Conservation (phyloP, 1,140 invertebrate species). For the Formica selysi region DNA sequence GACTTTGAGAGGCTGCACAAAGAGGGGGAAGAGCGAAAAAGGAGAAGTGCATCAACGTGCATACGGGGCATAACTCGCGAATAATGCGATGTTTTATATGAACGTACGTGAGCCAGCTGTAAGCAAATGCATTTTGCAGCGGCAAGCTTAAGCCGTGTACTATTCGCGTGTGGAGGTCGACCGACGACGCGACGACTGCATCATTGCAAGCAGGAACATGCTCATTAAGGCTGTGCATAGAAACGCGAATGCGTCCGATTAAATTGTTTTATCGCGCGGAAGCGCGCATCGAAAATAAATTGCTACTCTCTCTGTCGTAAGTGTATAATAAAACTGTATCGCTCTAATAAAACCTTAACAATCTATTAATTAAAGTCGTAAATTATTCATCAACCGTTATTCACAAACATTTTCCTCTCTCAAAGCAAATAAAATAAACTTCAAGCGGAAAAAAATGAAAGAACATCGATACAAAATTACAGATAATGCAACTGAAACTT, state of each 20-base stretch:
- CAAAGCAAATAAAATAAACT: neutral
- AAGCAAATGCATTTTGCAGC: conserved; percentile 74
- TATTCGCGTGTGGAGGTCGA: conserved; percentile 25
- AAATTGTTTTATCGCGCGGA: conserved; percentile 26
- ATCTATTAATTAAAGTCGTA: neutral
- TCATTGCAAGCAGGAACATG: conserved; percentile 50
- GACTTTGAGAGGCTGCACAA: conserved; percentile 68
- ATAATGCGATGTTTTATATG: conserved; percentile 75
- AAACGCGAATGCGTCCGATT: conserved; percentile 20
- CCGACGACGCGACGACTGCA: conserved; percentile 47
- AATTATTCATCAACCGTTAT: neutral
- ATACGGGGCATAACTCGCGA: conserved; percentile 73
- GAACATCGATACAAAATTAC: neutral
- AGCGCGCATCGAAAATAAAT: conserved; percentile 38
- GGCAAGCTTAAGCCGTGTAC: conserved; percentile 59
- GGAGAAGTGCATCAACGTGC: conserved; percentile 63
- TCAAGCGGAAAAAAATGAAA: neutral
- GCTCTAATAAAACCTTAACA: neutral
- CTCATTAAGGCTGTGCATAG: conserved; percentile 61
- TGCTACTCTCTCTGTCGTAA: neutral
- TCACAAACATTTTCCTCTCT: no score
- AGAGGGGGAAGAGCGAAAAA: conserved; percentile 46
- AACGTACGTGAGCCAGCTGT: conserved; percentile 71
- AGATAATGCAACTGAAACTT: neutral
- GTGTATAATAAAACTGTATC: neutral